Conservation (phyloP, 2,797 vertebrate species). For the Lepus townsendii region DNA sequence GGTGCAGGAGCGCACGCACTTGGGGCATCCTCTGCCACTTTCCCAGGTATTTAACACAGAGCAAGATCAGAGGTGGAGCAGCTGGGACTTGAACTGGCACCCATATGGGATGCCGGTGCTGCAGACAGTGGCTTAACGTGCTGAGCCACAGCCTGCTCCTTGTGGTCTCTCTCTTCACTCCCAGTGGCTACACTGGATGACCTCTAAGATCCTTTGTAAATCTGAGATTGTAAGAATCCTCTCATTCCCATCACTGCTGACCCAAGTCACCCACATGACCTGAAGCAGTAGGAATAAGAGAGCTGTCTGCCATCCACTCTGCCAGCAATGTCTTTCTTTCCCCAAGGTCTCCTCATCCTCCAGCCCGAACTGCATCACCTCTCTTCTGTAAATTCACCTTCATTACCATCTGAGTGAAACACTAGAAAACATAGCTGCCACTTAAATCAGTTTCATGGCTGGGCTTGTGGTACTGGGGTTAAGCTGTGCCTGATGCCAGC, state of each 20-base stretch:
- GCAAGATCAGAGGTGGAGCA: too few species aligned
- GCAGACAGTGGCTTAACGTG: too few species aligned
- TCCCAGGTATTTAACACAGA: too few species aligned
- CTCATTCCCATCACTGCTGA: conserved; percentile 29
- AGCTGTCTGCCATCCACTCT: neutral
- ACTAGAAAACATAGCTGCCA: neutral
- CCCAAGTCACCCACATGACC: neutral
- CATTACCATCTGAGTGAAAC: conserved; percentile 30
- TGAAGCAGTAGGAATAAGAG: neutral
- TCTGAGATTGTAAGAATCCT: conserved; percentile 52
- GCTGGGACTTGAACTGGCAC: too few species aligned
- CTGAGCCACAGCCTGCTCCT: neutral
- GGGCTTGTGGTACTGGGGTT: too few species aligned
- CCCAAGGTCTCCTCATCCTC: neutral
- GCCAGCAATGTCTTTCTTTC: neutral
- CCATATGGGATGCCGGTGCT: too few species aligned
- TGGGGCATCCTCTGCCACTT: too few species aligned
- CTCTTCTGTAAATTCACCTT: neutral
- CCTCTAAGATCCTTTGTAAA: conserved; percentile 16
- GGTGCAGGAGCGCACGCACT: too few species aligned
- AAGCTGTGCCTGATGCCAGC: too few species aligned
- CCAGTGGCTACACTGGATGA: neutral
- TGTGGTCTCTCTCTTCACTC: conserved; percentile 34
- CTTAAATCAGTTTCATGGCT: neutral
- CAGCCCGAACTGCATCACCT: neutral